Evolutionary conservation across 2,113 vertebrate genomes (phyloP).

Genomic region (Scophthalmus maximus): DNA sequence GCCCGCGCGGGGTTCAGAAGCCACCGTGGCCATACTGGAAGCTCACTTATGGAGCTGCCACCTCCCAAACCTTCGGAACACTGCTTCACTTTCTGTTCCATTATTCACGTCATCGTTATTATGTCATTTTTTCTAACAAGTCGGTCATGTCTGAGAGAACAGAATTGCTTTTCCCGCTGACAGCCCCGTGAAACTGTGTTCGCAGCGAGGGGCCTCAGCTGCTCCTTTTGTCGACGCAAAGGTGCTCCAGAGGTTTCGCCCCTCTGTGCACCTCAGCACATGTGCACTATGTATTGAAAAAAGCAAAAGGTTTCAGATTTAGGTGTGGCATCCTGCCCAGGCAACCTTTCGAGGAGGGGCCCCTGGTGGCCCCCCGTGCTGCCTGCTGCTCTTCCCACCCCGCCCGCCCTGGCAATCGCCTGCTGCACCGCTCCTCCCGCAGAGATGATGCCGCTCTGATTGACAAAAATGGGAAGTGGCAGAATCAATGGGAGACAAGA

Average conservation of each 20-base stretch:
- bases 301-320: constrained; percentile 60
- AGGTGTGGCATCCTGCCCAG: constrained; percentile 68
- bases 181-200: constrained; percentile 56
- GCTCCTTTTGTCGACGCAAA: constrained; percentile 47
- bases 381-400: constrained; percentile 53
- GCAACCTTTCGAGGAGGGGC: constrained; percentile 47
- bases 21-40: constrained; percentile 9
- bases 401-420: constrained; percentile 61
- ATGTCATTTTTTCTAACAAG: constrained; percentile 78
- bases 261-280: constrained; percentile 40
- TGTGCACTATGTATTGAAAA: constrained; percentile 47
- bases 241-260: constrained; percentile 60
- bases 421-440: constrained; percentile 58
- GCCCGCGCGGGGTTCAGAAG: constrained; percentile 50
- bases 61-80: constrained; percentile 39
- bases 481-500: constrained; percentile 83
- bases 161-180: constrained; percentile 57
- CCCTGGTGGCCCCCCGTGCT: constrained; percentile 38
- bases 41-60: constrained; percentile 36
- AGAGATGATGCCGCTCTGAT: constrained; percentile 73
- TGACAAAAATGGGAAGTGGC: constrained; percentile 86
- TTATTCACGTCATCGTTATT: constrained; percentile 77
- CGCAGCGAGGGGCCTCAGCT: constrained; percentile 55
- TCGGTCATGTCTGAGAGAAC: constrained; percentile 63
- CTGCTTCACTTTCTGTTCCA: constrained; percentile 59